Base-by-base conservation (phyloP, 2,797 vertebrate species). In the Syngnathus acus region DNA sequence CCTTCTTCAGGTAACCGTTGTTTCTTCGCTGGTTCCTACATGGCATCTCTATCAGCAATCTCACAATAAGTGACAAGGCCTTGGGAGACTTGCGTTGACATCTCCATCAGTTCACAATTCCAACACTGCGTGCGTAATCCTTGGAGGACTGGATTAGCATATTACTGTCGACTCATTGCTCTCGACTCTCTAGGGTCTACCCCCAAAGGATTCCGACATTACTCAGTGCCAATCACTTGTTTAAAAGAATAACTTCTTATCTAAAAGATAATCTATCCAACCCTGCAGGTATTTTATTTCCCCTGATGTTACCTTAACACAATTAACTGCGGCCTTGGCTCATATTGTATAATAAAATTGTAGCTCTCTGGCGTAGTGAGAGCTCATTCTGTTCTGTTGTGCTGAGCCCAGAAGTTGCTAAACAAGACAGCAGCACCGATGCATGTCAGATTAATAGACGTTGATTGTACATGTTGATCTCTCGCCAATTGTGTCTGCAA, bases 1-100 rank as follows among this genome's bases (percentile, higher is more conserved):
- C 94, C 17, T 99, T 99, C 73, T 90, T 92, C 86, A 99, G 97
- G 97, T 99, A 91, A 51, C 1, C 64, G 50, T 72, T 21, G 53
- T 57, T 55, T 3, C 54, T 14, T 57, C 54, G 6, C 1, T 4
- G 9, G n/a, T 53, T 21, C 8, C 8, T 21, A 10, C 50, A 21
- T n/a, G 1, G n/a, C n/a, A 10, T 53, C 8, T n/a, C 50, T 53
- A 21, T 53, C 50, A 21, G n/a, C 9, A n/a, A 21, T 21, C 9
- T 21, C n/a, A 9, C 19, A 51, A n/a, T 51, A n/a, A 51, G 50
- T 21, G 50, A 53, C 50, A 9, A 53, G 50, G 50, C 50, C 50
- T 53, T 21, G 50, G 50, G 50, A 53, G 50, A 53, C 6, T 21
- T 21, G 21, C 11, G 19, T 21, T 53, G 50, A 53, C 50, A n/a